Conservation (phyloP, 2,888 invertebrate genomes). For the Myathropa florea region DNA sequence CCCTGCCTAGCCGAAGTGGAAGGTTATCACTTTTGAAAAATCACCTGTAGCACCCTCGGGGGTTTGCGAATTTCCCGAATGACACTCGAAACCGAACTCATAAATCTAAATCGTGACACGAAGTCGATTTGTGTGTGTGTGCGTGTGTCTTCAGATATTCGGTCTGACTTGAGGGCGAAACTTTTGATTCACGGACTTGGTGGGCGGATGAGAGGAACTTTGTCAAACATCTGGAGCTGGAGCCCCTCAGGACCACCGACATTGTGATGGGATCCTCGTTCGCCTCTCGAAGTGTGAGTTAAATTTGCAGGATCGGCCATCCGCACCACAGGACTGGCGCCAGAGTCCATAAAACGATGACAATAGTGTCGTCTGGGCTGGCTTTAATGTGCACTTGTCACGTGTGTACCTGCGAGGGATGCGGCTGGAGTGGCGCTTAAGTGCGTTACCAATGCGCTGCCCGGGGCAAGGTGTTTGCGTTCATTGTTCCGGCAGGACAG, state of each 20-base stretch:
- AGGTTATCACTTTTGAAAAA: slow-evolving; percentile 56
- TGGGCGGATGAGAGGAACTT: slow-evolving; percentile 30
- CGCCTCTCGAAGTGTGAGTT: neutral
- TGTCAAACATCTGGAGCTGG: slow-evolving; percentile 61
- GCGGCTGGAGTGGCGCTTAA: slow-evolving; percentile 50
- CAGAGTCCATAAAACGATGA: slow-evolving; percentile 11
- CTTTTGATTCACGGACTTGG: neutral
- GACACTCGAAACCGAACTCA: slow-evolving; percentile 50
- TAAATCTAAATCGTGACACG: slow-evolving; percentile 15
- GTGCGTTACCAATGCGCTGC: slow-evolving; percentile 35
- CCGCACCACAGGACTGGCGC: slow-evolving; percentile 54
- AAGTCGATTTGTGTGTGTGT: too few relatives aligned
- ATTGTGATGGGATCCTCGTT: neutral
- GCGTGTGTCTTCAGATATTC: neutral
- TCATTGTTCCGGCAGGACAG: slow-evolving; percentile 1
- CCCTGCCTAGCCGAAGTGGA: neutral
- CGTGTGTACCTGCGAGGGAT: slow-evolving; percentile 13
- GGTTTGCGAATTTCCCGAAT: slow-evolving; percentile 54
- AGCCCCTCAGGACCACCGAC: slow-evolving; percentile 33
- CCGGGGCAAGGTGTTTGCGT: slow-evolving; percentile 34
- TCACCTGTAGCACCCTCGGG: slow-evolving; percentile 31
- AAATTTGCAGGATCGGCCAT: neutral
- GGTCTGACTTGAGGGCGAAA: slow-evolving; percentile 35
- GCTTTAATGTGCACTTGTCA: slow-evolving; percentile 45
- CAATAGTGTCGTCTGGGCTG: slow-evolving; percentile 45